Percentiles rank a stretch among this genome's conserved stretches.
phyloP scores from a whole-genome alignment of 2,797 vertebrate genomes.

The Hephaestus fuliginosus region DNA sequence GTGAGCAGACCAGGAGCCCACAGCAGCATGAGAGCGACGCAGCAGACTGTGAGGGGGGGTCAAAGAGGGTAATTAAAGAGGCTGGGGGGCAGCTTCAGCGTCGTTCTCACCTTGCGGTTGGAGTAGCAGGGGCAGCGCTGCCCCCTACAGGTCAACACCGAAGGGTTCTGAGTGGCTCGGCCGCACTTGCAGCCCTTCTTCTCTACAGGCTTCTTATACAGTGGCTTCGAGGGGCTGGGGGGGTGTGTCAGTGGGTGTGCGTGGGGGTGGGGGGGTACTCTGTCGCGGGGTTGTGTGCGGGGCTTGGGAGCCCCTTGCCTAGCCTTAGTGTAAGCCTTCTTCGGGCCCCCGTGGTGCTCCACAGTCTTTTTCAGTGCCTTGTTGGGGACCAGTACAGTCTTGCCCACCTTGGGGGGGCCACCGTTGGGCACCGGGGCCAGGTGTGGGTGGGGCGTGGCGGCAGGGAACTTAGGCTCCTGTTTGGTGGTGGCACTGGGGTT shows the following conservation, averaged over 20 bases:
- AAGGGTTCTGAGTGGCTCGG: constrained; percentile 99
- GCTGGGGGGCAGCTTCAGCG: accelerated
- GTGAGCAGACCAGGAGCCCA: background rate
- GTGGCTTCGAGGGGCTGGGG: constrained; percentile 96
- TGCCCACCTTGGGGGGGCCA: constrained; percentile 93
- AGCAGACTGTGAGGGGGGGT: background rate
- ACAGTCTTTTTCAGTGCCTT: constrained; percentile 95
- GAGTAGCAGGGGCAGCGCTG: constrained; percentile 99
- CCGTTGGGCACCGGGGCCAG: constrained; percentile 94
- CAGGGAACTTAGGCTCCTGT: constrained; percentile 90
- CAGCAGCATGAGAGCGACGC: background rate
- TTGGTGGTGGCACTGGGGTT: constrained; percentile 88
- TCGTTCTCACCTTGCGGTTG: constrained; percentile 91
- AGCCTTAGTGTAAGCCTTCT: constrained; percentile 96
- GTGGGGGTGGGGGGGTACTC: constrained; percentile 89
- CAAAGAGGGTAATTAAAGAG: background rate
- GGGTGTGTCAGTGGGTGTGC: constrained; percentile 87
- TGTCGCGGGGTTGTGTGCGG: constrained; percentile 93
- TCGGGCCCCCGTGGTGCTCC: constrained; percentile 92
- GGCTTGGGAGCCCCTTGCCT: constrained; percentile 94
- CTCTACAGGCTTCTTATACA: constrained; percentile 98
- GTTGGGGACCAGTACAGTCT: constrained; percentile 92
- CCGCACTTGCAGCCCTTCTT: constrained; percentile 99
- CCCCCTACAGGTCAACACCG: constrained; percentile 99
- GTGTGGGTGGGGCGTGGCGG: constrained; percentile 81